Conservation (phyloP, 2,888 invertebrate genomes). For the Yponomeuta sedellus region DNA sequence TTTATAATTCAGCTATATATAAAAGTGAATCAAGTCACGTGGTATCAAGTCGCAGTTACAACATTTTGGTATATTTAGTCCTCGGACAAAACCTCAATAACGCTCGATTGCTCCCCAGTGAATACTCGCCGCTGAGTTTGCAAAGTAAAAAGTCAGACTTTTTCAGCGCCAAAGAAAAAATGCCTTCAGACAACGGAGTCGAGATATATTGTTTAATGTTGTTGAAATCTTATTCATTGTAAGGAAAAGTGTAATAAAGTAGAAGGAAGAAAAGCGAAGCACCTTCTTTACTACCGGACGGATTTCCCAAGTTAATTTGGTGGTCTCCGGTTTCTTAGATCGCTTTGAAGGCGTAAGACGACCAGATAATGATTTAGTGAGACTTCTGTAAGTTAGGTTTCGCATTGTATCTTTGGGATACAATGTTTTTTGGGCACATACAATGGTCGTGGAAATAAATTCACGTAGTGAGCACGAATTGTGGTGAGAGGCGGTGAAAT, state of each 20-base stretch:
- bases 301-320: background rate
- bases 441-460: background rate
- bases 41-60: too few species aligned
- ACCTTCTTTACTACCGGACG: background rate
- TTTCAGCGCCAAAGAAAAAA: background rate
- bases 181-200: background rate
- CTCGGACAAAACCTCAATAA: background rate
- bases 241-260: constrained; percentile 3
- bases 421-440: background rate
- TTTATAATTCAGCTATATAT: too few species aligned
- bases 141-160: constrained; percentile 1
- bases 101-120: background rate
- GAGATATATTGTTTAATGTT: constrained; percentile 2
- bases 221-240: constrained; percentile 3
- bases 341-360: background rate
- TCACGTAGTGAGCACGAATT: background rate
- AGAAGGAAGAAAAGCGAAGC: background rate
- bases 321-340: background rate
- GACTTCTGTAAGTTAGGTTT: background rate
- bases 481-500: too few species aligned
- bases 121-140: background rate
- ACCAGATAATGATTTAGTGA: background rate
- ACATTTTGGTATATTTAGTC: too few species aligned
- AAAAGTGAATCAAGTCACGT: too few species aligned
- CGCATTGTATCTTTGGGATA: background rate